Conservation (phyloP, 1,140 invertebrate genomes). For the Leucophenga varia region DNA sequence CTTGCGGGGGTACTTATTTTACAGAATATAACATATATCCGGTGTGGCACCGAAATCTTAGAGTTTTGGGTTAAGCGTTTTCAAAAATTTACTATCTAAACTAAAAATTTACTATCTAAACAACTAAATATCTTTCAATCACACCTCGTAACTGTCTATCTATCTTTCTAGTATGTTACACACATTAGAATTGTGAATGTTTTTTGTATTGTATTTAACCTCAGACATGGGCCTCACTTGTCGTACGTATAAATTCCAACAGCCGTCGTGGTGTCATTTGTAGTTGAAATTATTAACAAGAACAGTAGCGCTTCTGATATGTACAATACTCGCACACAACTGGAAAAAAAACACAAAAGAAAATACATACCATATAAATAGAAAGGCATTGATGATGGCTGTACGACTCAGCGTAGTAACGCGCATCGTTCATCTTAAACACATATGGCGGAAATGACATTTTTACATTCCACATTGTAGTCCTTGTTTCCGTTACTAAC, state of each 20-base stretch:
- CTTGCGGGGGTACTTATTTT: constrained; percentile 11
- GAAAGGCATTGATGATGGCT: no score
- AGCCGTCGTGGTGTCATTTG: constrained; percentile 23
- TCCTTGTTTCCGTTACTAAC: no score
- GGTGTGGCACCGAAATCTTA: no score
- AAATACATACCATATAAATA: no score
- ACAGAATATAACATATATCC: constrained; percentile 21
- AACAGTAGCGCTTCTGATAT: constrained; percentile 20
- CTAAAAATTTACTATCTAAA: constrained; percentile 21
- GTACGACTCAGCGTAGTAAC: constrained; percentile 5
- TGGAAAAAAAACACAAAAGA: no score
- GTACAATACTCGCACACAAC: no score
- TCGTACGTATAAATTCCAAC: constrained; percentile 45
- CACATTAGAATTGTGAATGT: constrained; percentile 24
- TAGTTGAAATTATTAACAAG: constrained; percentile 43
- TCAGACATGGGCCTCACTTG: constrained; percentile 50
- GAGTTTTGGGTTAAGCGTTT: no score
- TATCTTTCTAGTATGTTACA: no score
- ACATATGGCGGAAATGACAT: constrained; percentile 52
- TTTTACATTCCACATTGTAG: constrained; percentile 45
- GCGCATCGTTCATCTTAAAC: constrained; percentile 49
- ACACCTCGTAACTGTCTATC: no score
- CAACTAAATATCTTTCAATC: constrained; percentile 20
- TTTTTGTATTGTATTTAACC: constrained; percentile 52
- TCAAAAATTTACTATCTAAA: constrained; percentile 6